A percentile compares a stretch with the other conserved stretches of the same genome.
These are phyloP conservation scores for Gallinago solitaria DNA, from an alignment of 2,797 vertebrate genomes.

Conservation along the genomic window DNA sequence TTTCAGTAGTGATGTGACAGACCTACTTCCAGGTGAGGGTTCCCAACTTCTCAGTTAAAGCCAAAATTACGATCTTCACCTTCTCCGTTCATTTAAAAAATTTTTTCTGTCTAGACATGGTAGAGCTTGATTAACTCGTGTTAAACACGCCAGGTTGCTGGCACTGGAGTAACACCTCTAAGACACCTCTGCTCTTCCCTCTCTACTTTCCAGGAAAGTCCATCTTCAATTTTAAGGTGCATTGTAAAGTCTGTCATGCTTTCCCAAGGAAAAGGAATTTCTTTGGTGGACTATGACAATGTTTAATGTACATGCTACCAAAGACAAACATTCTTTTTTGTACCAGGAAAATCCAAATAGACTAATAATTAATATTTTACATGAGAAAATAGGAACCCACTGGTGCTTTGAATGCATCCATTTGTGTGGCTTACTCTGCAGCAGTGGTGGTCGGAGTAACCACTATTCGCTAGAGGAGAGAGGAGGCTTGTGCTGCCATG, in stretches of 20 bases:
- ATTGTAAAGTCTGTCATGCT: background rate
- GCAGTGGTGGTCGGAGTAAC: background rate
- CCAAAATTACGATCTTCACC: background rate
- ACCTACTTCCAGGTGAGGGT: background rate
- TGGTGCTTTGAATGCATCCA: background rate
- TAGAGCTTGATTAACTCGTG: background rate
- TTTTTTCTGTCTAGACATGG: background rate
- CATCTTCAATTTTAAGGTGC: background rate
- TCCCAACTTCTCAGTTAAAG: background rate
- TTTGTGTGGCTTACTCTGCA: background rate
- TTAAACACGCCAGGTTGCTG: background rate
- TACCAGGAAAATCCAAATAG: background rate
- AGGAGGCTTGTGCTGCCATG: background rate
- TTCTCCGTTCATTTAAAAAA: background rate
- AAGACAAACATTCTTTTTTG: background rate
- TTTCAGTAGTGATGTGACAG: background rate
- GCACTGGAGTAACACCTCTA: background rate
- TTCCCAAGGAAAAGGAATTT: background rate
- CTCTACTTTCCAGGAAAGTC: background rate
- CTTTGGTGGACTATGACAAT: background rate
- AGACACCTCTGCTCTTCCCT: background rate
- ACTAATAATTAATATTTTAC: background rate
- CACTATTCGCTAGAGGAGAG: background rate
- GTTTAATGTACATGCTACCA: background rate
- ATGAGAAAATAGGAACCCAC: background rate